Base-by-base conservation (phyloP, 2,113 vertebrate species). In the Psilopsiagon aymara region DNA sequence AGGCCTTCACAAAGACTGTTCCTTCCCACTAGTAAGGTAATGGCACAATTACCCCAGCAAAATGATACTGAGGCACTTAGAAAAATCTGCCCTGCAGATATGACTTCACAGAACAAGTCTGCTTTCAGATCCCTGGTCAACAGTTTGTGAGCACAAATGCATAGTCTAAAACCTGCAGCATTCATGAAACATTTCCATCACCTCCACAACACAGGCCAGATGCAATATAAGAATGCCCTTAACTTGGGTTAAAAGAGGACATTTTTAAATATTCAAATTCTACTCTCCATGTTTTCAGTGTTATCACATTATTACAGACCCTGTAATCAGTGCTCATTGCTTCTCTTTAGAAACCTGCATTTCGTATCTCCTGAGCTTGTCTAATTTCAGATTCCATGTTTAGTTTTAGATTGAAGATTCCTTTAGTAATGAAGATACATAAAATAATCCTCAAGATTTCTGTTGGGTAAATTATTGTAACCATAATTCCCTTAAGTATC, bases 21-120 rank as follows among this genome's bases (percentile, higher is more conserved):
- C 37, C 37, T 82, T 43, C 60, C 29, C 28, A 41, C 62, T 5
- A 39, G 39, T 10, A 67, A 35, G 53, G 47, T 23, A 46, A 49
- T 0, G 3, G 55, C 60, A 47, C 25, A 76, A 4, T 11, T 24
- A 55, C 5, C 7, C 41, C 17, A 18, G 1, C 9, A 71, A 39
- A 71, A 37, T 4, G 39, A 25, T 14, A 24, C 47, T 14, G 29
- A 60, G 27, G 39, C 47, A 13, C 51, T 23, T 12, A 16, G 51
- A 53, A 73, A 69, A 73, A 27, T 11, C n/a, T 7, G 3, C 44
- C 47, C 82, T 64, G 47, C 2, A 35, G 24, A 21, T 0, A 0
- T 1, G 4, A 37, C 17, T 33, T 39, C 47, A 63, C 19, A 75
- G 29, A 71, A 35, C 35, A 44, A 49, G 7, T 4, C 28, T 74